A percentile compares a stretch with the other conserved stretches of the same genome.
Conservation (phyloP, 2,113 vertebrate genomes). For the Petroica traversi region DNA sequence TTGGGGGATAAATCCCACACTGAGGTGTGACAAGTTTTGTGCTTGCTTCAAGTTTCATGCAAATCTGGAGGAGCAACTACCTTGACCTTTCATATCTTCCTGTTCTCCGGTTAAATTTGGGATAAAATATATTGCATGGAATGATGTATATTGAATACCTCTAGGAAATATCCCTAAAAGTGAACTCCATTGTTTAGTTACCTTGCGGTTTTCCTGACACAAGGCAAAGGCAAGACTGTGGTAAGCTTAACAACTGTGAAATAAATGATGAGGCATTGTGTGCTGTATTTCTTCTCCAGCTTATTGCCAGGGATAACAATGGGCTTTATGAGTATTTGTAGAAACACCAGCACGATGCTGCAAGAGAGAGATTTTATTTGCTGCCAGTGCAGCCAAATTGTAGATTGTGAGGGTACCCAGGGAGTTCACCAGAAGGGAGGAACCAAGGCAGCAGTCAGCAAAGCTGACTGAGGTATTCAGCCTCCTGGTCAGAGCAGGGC, state of each 20-base stretch:
- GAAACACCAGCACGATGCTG: background rate
- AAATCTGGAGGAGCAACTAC: background rate
- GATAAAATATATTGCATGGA: background rate
- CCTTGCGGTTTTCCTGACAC: background rate
- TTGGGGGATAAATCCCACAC: background rate
- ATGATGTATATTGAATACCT: background rate
- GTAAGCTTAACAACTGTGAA: background rate
- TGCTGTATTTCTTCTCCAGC: background rate
- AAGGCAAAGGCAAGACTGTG: background rate
- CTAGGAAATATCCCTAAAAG: background rate
- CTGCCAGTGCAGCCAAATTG: fast-evolving
- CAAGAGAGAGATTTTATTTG: background rate
- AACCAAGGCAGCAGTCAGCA: background rate
- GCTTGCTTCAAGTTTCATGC: background rate
- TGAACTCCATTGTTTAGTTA: background rate
- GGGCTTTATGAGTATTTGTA: background rate
- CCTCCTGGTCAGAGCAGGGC: background rate
- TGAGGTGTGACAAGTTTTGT: background rate
- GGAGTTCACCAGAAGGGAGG: background rate
- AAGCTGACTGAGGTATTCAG: background rate
- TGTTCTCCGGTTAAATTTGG: background rate
- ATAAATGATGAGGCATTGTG: background rate
- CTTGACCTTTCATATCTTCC: background rate
- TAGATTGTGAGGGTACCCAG: fast-evolving
- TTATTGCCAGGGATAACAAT: background rate